A percentile compares a stretch with the other conserved stretches of the same genome.
These are phyloP conservation scores for Alethe diademata DNA, from an alignment of 2,113 vertebrate genomes.

Conservation along the genomic window DNA sequence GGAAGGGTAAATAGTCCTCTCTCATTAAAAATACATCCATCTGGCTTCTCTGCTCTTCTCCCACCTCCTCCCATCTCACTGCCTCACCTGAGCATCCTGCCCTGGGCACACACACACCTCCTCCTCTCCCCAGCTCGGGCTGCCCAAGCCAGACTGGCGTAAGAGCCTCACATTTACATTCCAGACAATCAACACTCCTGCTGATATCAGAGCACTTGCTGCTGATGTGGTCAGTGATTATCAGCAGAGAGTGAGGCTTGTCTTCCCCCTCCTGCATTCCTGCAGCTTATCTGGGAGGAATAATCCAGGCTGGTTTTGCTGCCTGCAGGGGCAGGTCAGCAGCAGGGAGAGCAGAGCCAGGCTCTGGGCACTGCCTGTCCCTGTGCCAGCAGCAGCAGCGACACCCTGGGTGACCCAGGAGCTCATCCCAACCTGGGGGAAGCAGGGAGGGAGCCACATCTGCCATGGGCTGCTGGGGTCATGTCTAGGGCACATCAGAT, in stretches of 20 bases:
- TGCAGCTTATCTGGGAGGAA: neutral
- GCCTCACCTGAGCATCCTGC: neutral
- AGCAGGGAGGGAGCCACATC: neutral
- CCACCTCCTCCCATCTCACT: neutral
- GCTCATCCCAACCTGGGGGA: neutral
- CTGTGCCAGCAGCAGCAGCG: neutral
- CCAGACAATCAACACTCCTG: neutral
- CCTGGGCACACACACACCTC: neutral
- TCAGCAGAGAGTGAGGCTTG: neutral
- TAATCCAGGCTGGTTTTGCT: neutral
- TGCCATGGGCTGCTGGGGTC: neutral
- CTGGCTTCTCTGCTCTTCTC: neutral
- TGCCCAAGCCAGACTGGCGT: neutral
- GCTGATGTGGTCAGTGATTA: neutral
- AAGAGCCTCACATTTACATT: neutral
- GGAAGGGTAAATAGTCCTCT: neutral
- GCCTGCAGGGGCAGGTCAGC: neutral
- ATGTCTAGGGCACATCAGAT: neutral
- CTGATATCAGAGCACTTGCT: neutral
- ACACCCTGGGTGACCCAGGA: neutral
- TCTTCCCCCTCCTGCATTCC: neutral
- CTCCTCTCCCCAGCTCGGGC: neutral
- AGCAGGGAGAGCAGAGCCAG: neutral
- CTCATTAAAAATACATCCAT: neutral
- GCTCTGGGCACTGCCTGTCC: neutral